Percentiles rank a stretch among this genome's conserved stretches.
Conservation (phyloP, 2,888 invertebrate species). For the Ornithoptera alexandrae region DNA sequence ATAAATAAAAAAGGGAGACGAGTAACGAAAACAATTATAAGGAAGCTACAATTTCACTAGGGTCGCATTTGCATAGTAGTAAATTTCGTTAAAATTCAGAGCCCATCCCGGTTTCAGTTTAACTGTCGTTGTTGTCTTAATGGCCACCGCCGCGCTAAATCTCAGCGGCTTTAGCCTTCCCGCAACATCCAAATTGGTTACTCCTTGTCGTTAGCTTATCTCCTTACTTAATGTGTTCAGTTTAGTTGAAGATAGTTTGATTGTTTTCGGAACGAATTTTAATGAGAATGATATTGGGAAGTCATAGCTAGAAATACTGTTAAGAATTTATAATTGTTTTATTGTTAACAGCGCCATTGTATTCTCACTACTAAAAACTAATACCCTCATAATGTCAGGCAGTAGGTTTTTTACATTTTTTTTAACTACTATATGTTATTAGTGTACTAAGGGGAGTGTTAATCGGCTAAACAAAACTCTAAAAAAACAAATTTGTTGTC, state of each 20-base stretch:
- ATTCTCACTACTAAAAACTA: background rate
- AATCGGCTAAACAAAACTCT: no score
- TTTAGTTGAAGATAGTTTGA: conserved; percentile 31
- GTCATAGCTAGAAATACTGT: conserved; percentile 1
- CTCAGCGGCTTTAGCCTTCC: conserved; percentile 51
- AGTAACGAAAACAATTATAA: conserved; percentile 15
- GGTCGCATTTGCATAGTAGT: conserved; percentile 47
- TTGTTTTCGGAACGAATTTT: conserved; percentile 28
- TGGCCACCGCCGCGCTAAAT: conserved; percentile 55
- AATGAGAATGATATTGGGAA: conserved; percentile 17
- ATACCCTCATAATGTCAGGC: no score
- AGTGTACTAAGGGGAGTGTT: no score
- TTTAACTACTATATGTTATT: no score
- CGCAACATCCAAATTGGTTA: conserved; percentile 58
- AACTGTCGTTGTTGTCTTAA: conserved; percentile 53
- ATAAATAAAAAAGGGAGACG: background rate
- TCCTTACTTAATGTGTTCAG: conserved; percentile 42
- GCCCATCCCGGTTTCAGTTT: conserved; percentile 51
- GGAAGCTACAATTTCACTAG: conserved; percentile 37
- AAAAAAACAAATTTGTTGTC: no score
- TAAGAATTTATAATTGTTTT: background rate
- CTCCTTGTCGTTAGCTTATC: conserved; percentile 55
- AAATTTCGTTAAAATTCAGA: conserved; percentile 54
- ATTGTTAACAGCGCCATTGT: background rate
- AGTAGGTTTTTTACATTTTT: no score